Percentiles rank a stretch among this genome's conserved stretches.
These are phyloP conservation scores for Uromys caudimaculatus DNA, from an alignment of 2,797 vertebrate species.

Conservation along the genomic window DNA sequence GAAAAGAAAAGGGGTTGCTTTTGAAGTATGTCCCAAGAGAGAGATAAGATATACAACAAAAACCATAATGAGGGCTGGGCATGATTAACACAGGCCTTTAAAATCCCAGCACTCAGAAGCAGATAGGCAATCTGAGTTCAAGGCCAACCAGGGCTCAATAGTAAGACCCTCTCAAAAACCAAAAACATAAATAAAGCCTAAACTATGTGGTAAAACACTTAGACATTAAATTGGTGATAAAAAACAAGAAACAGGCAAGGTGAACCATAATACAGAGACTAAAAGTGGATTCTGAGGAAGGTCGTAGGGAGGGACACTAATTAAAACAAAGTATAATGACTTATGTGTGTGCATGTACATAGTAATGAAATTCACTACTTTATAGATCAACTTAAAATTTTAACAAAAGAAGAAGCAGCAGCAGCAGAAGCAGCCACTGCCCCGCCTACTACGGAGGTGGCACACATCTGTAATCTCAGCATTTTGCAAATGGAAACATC, in stretches of 20 bases:
- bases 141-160: neutral
- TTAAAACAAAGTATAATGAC: neutral
- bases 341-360: neutral
- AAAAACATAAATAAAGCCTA: conserved; percentile 39
- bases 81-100: neutral
- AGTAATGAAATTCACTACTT: neutral
- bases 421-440: neutral
- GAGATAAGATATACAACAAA: conserved; percentile 15
- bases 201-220: conserved; percentile 16
- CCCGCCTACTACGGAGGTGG: too few relatives aligned
- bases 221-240: neutral
- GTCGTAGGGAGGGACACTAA: neutral
- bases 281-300: neutral
- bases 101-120: neutral
- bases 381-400: neutral
- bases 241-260: neutral
- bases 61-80: conserved; percentile 3
- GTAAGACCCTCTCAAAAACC: neutral
- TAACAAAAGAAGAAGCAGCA: too few relatives aligned
- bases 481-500: neutral
- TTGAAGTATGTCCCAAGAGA: conserved; percentile 33
- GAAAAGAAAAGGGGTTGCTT: conserved; percentile 10
- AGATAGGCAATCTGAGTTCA: neutral
- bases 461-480: neutral
- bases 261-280: neutral